Evolutionary conservation across 2,113 vertebrate genomes (phyloP), one percentile per base, ranked within the genome.

Genomic region (Archocentrus centrarchus): DNA sequence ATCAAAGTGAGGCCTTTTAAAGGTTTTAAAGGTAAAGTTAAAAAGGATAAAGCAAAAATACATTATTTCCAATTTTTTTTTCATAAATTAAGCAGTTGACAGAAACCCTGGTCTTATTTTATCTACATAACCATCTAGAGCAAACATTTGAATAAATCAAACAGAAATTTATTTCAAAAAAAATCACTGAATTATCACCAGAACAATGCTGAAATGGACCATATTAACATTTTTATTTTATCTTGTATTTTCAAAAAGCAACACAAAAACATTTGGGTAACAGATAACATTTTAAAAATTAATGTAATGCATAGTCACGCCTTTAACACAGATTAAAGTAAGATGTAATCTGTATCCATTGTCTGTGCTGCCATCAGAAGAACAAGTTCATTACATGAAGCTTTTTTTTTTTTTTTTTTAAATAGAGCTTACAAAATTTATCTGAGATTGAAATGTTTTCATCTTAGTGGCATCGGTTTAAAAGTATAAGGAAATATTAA

Each of bases 321-420:
- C 30, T 4, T 32, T 63, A 39, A 30, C 6, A 14, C 60, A 62
- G 11, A 61, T 20, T 61, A 35, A 0, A 32, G 17, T 35, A 17
- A 11, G 8, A 37, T n/a, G 20, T 7, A 0, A 63, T 0, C n/a
- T 37, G 35, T 6, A 64, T 22, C 35, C 20, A 0, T 2, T 64
- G 11, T 8, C 20, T 64, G 62, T 22, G 35, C 62, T 64, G 62
- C 35, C 37, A 35, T 63, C 61, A 63, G 10, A 39, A 63, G 32
- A 63, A 39, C 32, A 24, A 35, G 30, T 1, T 62, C 2, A 62
- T 62, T 35, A 35, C 9, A 62, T 62, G 60, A 62, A 35, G 0
- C 30, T 15, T 61, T 22, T n/a, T n/a, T n/a, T n/a, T n/a, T n/a
- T n/a, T n/a, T n/a, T n/a, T n/a, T n/a, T n/a, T n/a, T n/a, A n/a